These are phyloP conservation scores for Aphrophora alni DNA, from an alignment of 2,888 invertebrate species.

Conservation along the genomic window DNA sequence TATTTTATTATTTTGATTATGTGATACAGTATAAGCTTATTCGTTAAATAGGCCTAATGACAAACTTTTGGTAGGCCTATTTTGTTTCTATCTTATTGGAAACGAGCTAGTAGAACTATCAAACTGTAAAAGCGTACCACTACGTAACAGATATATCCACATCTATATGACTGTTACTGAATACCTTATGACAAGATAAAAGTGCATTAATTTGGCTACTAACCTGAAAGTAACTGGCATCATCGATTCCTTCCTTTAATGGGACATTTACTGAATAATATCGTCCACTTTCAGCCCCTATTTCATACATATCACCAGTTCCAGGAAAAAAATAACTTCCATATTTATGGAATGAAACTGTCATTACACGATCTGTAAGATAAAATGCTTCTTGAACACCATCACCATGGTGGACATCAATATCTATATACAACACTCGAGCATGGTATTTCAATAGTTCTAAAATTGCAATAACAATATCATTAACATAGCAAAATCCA, in stretches of 20 bases:
- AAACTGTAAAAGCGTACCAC: no score
- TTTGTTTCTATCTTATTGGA: no score
- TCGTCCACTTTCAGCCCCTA: slow-evolving; percentile 93
- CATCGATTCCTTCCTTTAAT: slow-evolving; percentile 96
- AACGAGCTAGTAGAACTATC: no score
- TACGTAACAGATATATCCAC: no score
- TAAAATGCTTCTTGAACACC: slow-evolving; percentile 99
- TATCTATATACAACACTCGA: slow-evolving; percentile 96
- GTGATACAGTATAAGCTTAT: no score
- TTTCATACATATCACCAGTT: slow-evolving; percentile 98
- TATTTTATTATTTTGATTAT: no score
- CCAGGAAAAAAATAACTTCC: slow-evolving; percentile 98
- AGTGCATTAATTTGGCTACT: no score
- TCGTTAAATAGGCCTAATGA: no score
- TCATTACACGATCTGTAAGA: slow-evolving; percentile 97
- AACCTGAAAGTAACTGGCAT: slow-evolving; percentile 82
- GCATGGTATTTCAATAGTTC: slow-evolving; percentile 94
- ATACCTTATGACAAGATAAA: no score
- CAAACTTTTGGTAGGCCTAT: no score
- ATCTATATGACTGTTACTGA: no score
- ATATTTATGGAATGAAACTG: slow-evolving; percentile 98
- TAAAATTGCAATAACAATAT: slow-evolving; percentile 96
- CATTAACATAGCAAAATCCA: slow-evolving; percentile 99
- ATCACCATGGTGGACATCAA: slow-evolving; percentile 98
- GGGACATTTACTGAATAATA: slow-evolving; percentile 99